Percentiles rank a stretch among this genome's conserved stretches.
Conservation (phyloP, 64 coral and sea anemone species). For the Porites lutea region DNA sequence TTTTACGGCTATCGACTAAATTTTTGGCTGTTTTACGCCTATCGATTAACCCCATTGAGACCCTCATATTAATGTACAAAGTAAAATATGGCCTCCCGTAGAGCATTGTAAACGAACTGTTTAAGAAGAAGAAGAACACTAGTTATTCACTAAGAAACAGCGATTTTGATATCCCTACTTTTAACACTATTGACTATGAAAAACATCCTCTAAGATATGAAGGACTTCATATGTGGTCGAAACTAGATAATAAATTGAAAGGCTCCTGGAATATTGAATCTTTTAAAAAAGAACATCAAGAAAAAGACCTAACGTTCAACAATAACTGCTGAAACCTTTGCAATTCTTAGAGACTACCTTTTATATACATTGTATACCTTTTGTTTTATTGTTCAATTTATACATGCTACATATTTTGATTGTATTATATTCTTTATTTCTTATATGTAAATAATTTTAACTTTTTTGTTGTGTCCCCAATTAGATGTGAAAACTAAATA, state of each 20-base stretch:
- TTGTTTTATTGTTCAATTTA: background rate
- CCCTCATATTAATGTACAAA: constrained; percentile 26
- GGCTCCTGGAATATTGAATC: background rate
- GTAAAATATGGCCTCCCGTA: background rate
- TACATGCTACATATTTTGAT: too few species aligned
- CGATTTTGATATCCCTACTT: constrained; percentile 47
- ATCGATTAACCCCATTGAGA: too few species aligned
- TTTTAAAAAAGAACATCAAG: background rate
- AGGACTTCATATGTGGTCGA: background rate
- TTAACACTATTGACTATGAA: constrained; percentile 33
- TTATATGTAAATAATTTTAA: too few species aligned
- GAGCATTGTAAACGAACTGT: background rate
- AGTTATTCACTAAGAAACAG: constrained; percentile 37
- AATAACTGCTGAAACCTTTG: background rate
- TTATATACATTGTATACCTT: constrained; percentile 6
- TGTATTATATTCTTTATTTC: too few species aligned
- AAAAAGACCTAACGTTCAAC: constrained; percentile 1
- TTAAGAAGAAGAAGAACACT: background rate
- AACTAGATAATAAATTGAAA: background rate
- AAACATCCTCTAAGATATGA: constrained; percentile 18
- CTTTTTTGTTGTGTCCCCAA: too few species aligned
- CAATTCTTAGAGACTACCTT: background rate
- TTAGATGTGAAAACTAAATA: too few species aligned
- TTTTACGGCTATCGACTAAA: too few species aligned
- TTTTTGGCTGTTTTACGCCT: too few species aligned